phyloP scores from a whole-genome alignment of 2,113 vertebrate species.

The Micromys minutus region DNA sequence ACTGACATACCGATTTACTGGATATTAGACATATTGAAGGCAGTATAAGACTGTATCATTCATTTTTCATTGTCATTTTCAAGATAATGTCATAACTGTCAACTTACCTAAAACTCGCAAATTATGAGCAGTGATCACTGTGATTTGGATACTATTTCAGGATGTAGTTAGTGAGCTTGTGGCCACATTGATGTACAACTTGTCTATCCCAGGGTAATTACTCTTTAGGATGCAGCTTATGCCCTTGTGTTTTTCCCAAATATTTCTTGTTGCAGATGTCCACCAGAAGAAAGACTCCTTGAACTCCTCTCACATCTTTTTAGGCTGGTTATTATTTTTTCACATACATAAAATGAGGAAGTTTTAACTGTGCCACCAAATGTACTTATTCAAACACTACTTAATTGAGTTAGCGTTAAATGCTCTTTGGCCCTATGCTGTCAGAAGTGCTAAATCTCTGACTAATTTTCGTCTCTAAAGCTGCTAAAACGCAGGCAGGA shows the following conservation, averaged over 20 bases:
- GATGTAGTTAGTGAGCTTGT: background rate
- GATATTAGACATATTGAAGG: background rate
- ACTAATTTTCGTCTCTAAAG: background rate
- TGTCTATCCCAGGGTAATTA: background rate
- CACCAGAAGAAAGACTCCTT: background rate
- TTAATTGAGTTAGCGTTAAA: background rate
- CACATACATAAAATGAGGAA: background rate
- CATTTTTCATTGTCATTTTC: slow-evolving; percentile 29
- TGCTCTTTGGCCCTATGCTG: background rate
- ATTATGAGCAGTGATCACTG: background rate
- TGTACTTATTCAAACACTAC: background rate
- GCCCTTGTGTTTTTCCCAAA: background rate
- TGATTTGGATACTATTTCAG: background rate
- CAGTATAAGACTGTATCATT: background rate
- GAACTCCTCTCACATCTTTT: background rate
- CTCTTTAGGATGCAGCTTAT: background rate
- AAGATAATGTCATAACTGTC: background rate
- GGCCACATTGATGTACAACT: background rate
- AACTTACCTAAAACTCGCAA: slow-evolving; percentile 6
- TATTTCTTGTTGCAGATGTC: background rate
- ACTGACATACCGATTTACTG: background rate
- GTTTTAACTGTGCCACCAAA: background rate
- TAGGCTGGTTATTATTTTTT: slow-evolving; percentile 7
- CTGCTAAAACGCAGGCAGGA: background rate
- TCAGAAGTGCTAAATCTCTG: background rate